Evolutionary conservation across 2,113 vertebrate species (phyloP), one percentile per base, ranked within the genome.

Genomic region (Eidolon helvum): DNA sequence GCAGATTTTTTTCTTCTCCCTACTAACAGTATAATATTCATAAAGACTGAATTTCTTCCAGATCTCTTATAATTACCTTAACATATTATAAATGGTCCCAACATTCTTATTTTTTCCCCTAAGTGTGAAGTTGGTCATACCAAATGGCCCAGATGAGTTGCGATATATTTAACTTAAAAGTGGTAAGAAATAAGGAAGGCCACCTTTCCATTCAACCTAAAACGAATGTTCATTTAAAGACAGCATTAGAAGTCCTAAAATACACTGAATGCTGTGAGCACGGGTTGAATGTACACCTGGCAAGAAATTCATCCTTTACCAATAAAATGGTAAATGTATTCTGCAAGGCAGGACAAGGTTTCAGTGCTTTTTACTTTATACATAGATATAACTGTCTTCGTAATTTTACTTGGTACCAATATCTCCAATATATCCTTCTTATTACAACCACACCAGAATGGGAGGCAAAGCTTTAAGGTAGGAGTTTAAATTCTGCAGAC

Each of bases 11-110:
- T 91, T 96, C 78, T 85, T 97, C 97, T 98, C 69, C 68, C 71
- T 88, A 86, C 89, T 85, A 2, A 10, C 21, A 88, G 86, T n/a
- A 1, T 28, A 65, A 90, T 68, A 87, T 68, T 61, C 85, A 78
- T 4, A 38, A 0, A 80, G 89, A 97, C 8, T 89, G 79, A 77
- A 84, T 68, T 74, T 85, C 74, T 96, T 90, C 75, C 92, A 96
- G 72, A 91, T 91, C 59, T 82, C 88, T 90, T 85, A 10, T 12
- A 84, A 91, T 93, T 82, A 95, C 74, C 84, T 95, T 97, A 91
- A 59, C 33, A 33, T 80, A 43, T 87, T 77, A 93, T 84, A 22
- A 98, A 90, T 97, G 97, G 97, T 98, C 98, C 98, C 80, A 82
- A 79, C 59, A 55, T 16, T 84, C 90, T 89, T 2, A 38, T 40